These are phyloP conservation scores for Leptothorax acervorum DNA, from an alignment of 2,888 invertebrate genomes.

Conservation along the genomic window DNA sequence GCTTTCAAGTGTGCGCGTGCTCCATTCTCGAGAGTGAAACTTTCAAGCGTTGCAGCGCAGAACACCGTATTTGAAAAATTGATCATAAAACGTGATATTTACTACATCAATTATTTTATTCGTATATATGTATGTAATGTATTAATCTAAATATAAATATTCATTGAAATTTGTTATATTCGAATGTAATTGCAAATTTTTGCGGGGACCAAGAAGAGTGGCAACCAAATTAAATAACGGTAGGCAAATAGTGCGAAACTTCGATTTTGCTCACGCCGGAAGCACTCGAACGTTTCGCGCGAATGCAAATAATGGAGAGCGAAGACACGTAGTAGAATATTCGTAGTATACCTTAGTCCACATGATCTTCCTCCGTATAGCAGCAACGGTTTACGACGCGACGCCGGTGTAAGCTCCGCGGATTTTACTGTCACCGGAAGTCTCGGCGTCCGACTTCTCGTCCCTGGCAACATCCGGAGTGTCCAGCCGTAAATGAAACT, in stretches of 20 bases:
- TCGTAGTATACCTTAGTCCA: slow-evolving; percentile 27
- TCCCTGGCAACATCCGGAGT: slow-evolving; percentile 19
- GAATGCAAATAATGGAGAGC: slow-evolving; percentile 53
- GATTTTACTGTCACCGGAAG: slow-evolving; percentile 62
- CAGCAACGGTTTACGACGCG: slow-evolving; percentile 52
- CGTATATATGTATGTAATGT: neutral
- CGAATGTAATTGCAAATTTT: neutral
- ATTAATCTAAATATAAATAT: neutral
- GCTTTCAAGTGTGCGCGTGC: neutral
- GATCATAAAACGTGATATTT: slow-evolving; percentile 20
- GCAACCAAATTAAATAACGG: slow-evolving; percentile 3
- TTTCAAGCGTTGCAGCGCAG: neutral
- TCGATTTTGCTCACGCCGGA: neutral
- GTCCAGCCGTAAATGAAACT: slow-evolving; percentile 50
- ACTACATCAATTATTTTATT: slow-evolving; percentile 29
- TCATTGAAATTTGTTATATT: neutral
- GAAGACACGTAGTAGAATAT: slow-evolving; percentile 44
- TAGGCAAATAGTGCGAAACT: neutral
- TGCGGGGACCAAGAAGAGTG: neutral
- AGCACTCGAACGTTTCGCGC: slow-evolving; percentile 19
- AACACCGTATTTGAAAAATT: neutral
- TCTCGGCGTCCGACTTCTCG: slow-evolving; percentile 42
- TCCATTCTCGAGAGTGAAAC: slow-evolving; percentile 22
- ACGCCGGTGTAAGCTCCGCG: slow-evolving; percentile 49
- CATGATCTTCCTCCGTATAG: neutral